These are phyloP conservation scores for Iguana delicatissima DNA, from an alignment of 2,797 vertebrate genomes.

Conservation along the genomic window DNA sequence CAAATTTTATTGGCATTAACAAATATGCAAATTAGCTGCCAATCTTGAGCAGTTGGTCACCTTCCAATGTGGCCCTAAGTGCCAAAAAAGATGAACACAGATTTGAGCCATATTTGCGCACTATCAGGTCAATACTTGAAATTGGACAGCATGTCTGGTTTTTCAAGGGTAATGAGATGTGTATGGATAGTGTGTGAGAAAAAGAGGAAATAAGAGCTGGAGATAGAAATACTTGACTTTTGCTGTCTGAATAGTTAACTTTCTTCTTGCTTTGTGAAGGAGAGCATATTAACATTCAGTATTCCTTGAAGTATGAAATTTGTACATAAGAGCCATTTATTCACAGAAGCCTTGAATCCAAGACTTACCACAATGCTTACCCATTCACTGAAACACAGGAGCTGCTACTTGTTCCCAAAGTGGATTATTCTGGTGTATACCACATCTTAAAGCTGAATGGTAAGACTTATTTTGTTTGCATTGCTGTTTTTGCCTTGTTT, in stretches of 20 bases:
- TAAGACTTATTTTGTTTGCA: not conserved
- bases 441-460: not conserved
- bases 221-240: slow-evolving; percentile 46
- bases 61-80: slow-evolving; percentile 54
- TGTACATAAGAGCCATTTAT: not conserved
- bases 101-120: slow-evolving; percentile 55
- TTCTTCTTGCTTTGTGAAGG: slow-evolving; percentile 27
- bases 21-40: slow-evolving; percentile 56
- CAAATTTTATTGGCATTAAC: slow-evolving; percentile 56
- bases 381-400: not conserved
- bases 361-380: not conserved
- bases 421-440: not conserved
- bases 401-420: slow-evolving; percentile 2
- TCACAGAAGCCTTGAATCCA: slow-evolving; percentile 31
- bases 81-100: slow-evolving; percentile 55
- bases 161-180: slow-evolving; percentile 51
- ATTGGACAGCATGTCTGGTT: slow-evolving; percentile 50
- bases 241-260: slow-evolving; percentile 42
- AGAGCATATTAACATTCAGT: slow-evolving; percentile 20
- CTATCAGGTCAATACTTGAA: slow-evolving; percentile 52
- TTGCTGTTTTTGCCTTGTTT: not conserved
- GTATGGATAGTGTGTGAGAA: slow-evolving; percentile 40
- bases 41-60: slow-evolving; percentile 51
- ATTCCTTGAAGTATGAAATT: slow-evolving; percentile 23
- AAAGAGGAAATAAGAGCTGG: slow-evolving; percentile 40